Evolutionary conservation across 2,113 vertebrate species (phyloP).

Genomic region (Leptocoma aspasia): DNA sequence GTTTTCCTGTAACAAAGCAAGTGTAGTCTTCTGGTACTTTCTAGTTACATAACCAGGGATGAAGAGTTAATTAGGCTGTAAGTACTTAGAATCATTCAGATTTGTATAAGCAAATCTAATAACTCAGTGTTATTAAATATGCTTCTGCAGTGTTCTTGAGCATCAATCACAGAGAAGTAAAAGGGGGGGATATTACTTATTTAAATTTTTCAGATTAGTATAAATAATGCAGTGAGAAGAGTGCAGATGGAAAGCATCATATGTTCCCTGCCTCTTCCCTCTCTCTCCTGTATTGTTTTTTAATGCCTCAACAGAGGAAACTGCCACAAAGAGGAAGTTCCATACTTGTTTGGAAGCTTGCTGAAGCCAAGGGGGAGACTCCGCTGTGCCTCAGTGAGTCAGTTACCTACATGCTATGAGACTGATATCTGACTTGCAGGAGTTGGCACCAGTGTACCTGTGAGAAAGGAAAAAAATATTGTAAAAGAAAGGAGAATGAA

Average conservation of each 20-base stretch:
- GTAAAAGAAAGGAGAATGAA: not conserved
- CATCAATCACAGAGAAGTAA: not conserved
- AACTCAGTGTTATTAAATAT: not conserved
- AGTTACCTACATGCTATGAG: not conserved
- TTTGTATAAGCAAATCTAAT: not conserved
- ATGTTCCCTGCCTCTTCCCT: not conserved
- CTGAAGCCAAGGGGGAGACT: not conserved
- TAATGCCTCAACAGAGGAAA: not conserved
- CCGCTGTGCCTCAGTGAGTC: not conserved
- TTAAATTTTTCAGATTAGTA: not conserved
- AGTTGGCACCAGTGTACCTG: not conserved
- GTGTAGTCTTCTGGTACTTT: not conserved
- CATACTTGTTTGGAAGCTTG: not conserved
- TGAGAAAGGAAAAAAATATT: not conserved
- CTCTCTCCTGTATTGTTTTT: not conserved
- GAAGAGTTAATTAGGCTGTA: not conserved
- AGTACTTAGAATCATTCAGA: not conserved
- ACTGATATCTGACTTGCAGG: not conserved
- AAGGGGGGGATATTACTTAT: not conserved
- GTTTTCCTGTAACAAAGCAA: not conserved
- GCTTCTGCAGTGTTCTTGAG: not conserved
- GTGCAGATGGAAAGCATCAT: not conserved
- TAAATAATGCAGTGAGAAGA: not conserved
- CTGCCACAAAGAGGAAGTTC: not conserved
- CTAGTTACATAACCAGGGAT: not conserved